These are phyloP conservation scores for Polydesmus complanatus DNA, from an alignment of 2,888 invertebrate species.

Conservation along the genomic window DNA sequence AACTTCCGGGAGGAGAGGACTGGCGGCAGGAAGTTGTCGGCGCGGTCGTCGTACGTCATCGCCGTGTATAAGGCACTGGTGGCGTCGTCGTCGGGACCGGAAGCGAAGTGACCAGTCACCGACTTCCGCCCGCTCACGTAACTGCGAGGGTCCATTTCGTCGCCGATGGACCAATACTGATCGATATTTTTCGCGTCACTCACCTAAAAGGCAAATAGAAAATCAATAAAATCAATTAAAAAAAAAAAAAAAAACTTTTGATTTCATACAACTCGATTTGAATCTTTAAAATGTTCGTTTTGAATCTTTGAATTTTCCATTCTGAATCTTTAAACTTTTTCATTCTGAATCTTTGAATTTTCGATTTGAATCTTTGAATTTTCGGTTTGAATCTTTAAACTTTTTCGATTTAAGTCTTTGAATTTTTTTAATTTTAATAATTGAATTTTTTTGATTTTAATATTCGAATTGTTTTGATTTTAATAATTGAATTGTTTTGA, in stretches of 20 bases:
- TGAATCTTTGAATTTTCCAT: too few relatives aligned
- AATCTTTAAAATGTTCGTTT: too few relatives aligned
- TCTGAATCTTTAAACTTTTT: too few relatives aligned
- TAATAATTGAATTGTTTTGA: too few relatives aligned
- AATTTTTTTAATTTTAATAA: too few relatives aligned
- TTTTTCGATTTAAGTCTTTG: too few relatives aligned
- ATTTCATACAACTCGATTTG: too few relatives aligned
- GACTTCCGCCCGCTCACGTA: constrained; percentile 15
- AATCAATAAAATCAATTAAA: not conserved
- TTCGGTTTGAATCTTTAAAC: too few relatives aligned
- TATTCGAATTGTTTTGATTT: too few relatives aligned
- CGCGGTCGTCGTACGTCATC: constrained; percentile 14
- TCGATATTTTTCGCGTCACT: not conserved
- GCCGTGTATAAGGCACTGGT: constrained; percentile 13
- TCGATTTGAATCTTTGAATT: too few relatives aligned
- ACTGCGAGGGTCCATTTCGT: constrained; percentile 11
- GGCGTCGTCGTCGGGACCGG: not conserved
- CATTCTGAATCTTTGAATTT: too few relatives aligned
- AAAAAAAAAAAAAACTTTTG: not conserved
- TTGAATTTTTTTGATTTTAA: too few relatives aligned
- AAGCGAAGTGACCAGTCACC: constrained; percentile 15
- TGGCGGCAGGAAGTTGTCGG: not conserved
- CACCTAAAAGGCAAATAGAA: not conserved
- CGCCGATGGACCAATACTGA: constrained; percentile 8
- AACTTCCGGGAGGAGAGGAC: constrained; percentile 12